Evolutionary conservation across 2,888 invertebrate species (phyloP), one percentile per base, ranked within the genome.

Genomic region (Ophraella communa): DNA sequence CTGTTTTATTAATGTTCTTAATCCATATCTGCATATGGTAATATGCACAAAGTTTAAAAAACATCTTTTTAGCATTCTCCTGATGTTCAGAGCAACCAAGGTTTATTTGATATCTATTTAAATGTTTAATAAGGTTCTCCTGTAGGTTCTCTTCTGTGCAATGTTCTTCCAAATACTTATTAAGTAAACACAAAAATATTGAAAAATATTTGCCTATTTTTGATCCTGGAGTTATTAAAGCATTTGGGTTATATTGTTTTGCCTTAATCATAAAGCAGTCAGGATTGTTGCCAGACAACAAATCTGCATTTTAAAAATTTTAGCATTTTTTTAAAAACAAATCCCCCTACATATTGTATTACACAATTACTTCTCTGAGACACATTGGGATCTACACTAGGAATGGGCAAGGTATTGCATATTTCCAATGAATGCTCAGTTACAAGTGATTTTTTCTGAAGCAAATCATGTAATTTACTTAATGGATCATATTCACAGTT

Each of bases 401-500:
- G 20, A 21, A 47, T 47, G n/a, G 47, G 20, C n/a, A 47, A 47
- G 3, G 11, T 21, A 11, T n/a, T 20, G 11, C 8, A 8, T 4
- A 21, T 47, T 47, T 20, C n/a, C 5, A 23, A 27, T 51, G 24
- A 14, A n/a, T 7, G 14, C 2, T 20, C 24, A 17, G 5, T 5
- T 42, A 23, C 18, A 51, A 5, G 23, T 11, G 33, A 18, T n/a
- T n/a, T 35, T 35, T 35, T 35, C 1, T 35, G n/a, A 8, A 59
- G 17, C 14, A 59, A 30, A 39, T 27, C 10, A 27, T 54, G 58
- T 39, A 59, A 65, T 27, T 54, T 58, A 52, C 52, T 51, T 11
- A 61, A 56, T 52, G 44, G 54, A 47, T 69, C 71, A 30, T 64
- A 57, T 42, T 71, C 69, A 56, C 71, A 73, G 23, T 71, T 71